A percentile compares a stretch with the other conserved stretches of the same genome.
These are phyloP conservation scores for Octodon degus DNA, from an alignment of 2,113 vertebrate genomes.

Conservation along the genomic window DNA sequence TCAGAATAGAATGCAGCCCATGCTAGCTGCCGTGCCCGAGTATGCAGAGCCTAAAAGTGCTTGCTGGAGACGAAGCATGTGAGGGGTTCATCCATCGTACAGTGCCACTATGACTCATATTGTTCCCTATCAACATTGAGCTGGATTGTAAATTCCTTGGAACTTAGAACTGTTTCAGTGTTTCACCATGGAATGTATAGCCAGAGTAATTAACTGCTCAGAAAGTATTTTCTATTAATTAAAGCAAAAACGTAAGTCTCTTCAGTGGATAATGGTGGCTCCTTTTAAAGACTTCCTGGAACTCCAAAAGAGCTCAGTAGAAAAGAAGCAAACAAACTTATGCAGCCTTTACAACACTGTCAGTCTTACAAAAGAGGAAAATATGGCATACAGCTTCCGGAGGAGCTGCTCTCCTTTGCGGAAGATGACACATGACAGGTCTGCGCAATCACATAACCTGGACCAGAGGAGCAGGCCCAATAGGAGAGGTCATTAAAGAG, in stretches of 20 bases:
- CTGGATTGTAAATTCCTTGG: background rate
- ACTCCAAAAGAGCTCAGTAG: background rate
- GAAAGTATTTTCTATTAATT: background rate
- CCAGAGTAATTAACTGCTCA: background rate
- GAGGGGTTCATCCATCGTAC: background rate
- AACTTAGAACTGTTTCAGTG: background rate
- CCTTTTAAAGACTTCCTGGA: background rate
- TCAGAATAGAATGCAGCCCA: background rate
- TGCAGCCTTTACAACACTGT: background rate
- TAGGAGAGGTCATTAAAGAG: slow-evolving; percentile 7
- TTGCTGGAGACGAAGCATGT: too few relatives aligned
- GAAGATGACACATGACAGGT: slow-evolving; percentile 17
- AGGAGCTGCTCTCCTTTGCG: background rate
- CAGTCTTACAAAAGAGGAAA: background rate
- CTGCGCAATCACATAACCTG: background rate
- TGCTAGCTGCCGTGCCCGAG: background rate
- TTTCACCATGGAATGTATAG: background rate
- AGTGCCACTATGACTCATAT: background rate
- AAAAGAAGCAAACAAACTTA: background rate
- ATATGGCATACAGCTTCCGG: background rate
- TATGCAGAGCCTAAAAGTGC: background rate
- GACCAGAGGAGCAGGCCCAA: background rate
- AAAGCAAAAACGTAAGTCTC: background rate
- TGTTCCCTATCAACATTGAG: background rate
- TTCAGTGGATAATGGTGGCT: background rate